These are phyloP conservation scores for Trigoniulus corallinus DNA, from an alignment of 1,140 invertebrate genomes.

Conservation along the genomic window DNA sequence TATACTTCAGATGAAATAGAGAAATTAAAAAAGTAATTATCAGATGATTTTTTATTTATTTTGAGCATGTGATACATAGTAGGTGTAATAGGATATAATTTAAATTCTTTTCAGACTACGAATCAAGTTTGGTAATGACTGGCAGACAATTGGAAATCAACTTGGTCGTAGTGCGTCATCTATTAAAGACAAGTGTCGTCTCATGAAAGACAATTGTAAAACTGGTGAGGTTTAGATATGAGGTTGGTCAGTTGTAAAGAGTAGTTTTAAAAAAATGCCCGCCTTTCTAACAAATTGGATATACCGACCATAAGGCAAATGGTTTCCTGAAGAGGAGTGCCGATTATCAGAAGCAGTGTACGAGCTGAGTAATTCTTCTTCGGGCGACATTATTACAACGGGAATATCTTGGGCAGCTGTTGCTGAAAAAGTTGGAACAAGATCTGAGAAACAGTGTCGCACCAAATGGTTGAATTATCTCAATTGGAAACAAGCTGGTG, in stretches of 20 bases:
- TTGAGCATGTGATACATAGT: not conserved
- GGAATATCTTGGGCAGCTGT: constrained; percentile 32
- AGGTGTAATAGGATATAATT: not conserved
- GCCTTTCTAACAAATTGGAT: not conserved
- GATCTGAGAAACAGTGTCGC: constrained; percentile 35
- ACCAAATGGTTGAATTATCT: constrained; percentile 37
- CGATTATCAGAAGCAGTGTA: constrained; percentile 30
- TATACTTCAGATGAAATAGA: constrained; percentile 31
- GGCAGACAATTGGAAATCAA: constrained; percentile 31
- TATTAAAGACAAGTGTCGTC: constrained; percentile 34
- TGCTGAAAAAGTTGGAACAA: constrained; percentile 28
- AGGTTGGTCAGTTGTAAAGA: not conserved
- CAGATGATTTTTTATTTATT: not conserved
- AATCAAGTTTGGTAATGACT: constrained; percentile 31
- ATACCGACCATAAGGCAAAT: constrained; percentile 23
- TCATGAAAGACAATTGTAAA: constrained; percentile 34
- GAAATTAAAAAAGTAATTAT: constrained; percentile 27
- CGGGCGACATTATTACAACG: constrained; percentile 25
- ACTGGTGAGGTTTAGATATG: constrained; percentile 20
- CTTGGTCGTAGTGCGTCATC: constrained; percentile 34
- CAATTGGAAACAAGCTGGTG: constrained; percentile 33
- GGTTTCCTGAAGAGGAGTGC: constrained; percentile 30
- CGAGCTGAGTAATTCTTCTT: constrained; percentile 25
- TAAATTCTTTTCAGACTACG: constrained; percentile 20
- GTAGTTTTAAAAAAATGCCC: no score